These are phyloP conservation scores for Eriocheir sinensis DNA, from an alignment of 1,140 invertebrate species.

Conservation along the genomic window DNA sequence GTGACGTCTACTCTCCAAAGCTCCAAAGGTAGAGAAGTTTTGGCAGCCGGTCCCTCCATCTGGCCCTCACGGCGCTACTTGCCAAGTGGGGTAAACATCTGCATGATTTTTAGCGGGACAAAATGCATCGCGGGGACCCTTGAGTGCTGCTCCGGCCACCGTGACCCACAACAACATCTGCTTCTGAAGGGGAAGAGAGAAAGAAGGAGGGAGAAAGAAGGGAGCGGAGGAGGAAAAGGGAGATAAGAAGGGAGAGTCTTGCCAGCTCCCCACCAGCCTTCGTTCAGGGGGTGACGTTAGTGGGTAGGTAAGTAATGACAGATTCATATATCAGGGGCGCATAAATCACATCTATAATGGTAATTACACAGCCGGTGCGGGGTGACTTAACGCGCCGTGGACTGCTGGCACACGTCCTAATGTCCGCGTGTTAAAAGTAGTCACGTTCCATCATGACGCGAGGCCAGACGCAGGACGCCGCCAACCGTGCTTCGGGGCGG, in stretches of 20 bases:
- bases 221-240: too few relatives aligned
- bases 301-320: constrained; percentile 42
- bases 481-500: neutral
- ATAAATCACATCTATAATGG: constrained; percentile 37
- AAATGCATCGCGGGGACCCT: neutral
- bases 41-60: neutral
- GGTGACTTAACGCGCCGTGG: neutral
- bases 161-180: neutral
- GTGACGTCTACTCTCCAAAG: neutral
- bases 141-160: neutral
- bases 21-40: neutral
- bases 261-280: neutral
- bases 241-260: neutral
- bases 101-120: neutral
- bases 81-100: constrained; percentile 23
- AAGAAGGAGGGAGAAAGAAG: too few relatives aligned
- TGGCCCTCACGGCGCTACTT: neutral
- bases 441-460: neutral
- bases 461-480: neutral
- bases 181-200: neutral
- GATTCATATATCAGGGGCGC: neutral
- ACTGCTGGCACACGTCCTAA: constrained; percentile 32
- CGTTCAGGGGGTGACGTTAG: neutral
- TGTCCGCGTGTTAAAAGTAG: constrained; percentile 37
- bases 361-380: constrained; percentile 42